Evolutionary conservation across 2,888 invertebrate species (phyloP).

Genomic region (Microctonus aethiopoides): DNA sequence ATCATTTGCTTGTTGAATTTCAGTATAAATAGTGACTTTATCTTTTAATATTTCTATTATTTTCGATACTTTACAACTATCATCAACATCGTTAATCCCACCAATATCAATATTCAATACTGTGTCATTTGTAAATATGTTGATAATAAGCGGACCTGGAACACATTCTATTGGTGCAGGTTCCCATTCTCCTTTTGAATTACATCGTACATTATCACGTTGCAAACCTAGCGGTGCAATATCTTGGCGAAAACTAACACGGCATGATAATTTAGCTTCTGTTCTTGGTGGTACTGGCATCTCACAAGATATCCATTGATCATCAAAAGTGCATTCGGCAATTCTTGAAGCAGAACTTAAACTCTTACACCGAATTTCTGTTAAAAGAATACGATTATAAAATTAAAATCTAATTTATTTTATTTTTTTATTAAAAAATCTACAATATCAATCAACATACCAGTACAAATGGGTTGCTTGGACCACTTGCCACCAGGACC

Average conservation of each 20-base stretch:
- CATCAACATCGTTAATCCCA: constrained; percentile 27
- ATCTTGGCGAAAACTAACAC: constrained; percentile 53
- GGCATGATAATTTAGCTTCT: constrained; percentile 50
- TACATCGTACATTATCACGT: constrained; percentile 52
- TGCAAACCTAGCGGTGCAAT: constrained; percentile 38
- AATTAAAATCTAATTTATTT: too few relatives aligned
- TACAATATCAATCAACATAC: constrained; percentile 41
- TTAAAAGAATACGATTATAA: constrained; percentile 24
- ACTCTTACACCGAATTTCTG: constrained; percentile 55
- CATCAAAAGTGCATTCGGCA: constrained; percentile 48
- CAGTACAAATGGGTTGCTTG: constrained; percentile 51
- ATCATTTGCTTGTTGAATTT: constrained; percentile 12
- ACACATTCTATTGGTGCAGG: constrained; percentile 60
- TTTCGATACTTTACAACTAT: constrained; percentile 31
- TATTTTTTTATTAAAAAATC: too few relatives aligned
- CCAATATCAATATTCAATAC: constrained; percentile 11
- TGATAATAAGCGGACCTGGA: constrained; percentile 59
- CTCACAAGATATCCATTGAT: constrained; percentile 49
- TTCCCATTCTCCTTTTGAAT: constrained; percentile 56
- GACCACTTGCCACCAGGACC: constrained; percentile 53
- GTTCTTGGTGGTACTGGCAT: constrained; percentile 49
- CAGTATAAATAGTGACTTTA: constrained; percentile 44
- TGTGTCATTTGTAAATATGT: constrained; percentile 50
- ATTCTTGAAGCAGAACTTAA: constrained; percentile 49
- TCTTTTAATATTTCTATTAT: constrained; percentile 45